A percentile compares a stretch with the other conserved stretches of the same genome.
Conservation (phyloP, 1,140 invertebrate genomes). For the Akabosia matsudoensis region DNA sequence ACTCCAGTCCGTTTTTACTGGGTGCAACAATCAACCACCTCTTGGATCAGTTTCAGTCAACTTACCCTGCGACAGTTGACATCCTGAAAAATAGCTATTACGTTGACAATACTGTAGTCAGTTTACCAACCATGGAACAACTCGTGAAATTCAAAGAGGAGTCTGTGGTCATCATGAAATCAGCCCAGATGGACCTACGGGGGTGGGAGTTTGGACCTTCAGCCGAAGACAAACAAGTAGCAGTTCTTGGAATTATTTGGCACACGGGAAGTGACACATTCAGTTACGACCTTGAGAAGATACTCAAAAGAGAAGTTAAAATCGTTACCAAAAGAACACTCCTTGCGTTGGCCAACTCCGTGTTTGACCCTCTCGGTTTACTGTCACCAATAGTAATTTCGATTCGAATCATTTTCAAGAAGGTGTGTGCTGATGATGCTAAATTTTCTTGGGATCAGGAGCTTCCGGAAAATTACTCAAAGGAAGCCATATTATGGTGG, state of each 20-base stretch:
- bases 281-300: not conserved
- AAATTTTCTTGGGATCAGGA: not conserved
- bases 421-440: not conserved
- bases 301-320: too few species aligned
- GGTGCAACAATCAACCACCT: not conserved
- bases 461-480: constrained; percentile 31
- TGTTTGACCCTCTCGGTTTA: not conserved
- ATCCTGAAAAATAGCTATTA: not conserved
- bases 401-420: not conserved
- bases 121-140: not conserved
- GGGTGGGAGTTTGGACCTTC: not conserved
- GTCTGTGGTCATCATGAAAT: not conserved
- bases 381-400: not conserved
- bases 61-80: not conserved
- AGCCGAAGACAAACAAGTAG: not conserved
- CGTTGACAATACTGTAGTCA: not conserved
- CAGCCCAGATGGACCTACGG: not conserved
- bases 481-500: constrained; percentile 41
- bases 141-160: not conserved
- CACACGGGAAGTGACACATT: not conserved
- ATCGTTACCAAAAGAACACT: not conserved
- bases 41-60: not conserved
- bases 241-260: not conserved
- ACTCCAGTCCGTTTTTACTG: not conserved
- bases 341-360: not conserved